Evolutionary conservation across 92 coral and sea anemone genomes (phyloP), one percentile per base, ranked within the genome.

Genomic region (Paramuricea clavata): DNA sequence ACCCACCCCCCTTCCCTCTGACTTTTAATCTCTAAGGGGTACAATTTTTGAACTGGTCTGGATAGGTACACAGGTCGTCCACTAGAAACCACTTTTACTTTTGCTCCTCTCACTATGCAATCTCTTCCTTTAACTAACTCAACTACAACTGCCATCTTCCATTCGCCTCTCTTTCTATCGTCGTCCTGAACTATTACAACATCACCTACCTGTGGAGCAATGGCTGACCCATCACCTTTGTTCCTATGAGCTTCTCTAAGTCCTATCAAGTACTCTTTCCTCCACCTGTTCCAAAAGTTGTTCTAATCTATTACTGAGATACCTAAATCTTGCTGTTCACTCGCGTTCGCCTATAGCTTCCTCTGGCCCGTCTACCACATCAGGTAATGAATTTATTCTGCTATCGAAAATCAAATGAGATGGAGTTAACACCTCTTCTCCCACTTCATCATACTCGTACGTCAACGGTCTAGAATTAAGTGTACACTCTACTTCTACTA

Each of bases 401-500:
- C 77, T 71, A 36, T 50, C 77, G 50, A 35, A 33, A 0, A 71
- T 71, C 30, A 71, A 36, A 31, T 71, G 77, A 2, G 77, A 71
- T 71, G 77, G 77, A 0, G 23, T 71, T 43, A 71, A 71, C 28
- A 39, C 54, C 16, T 43, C 77, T 12, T 33, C 77, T n/a, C 36
- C 77, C 0, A 71, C 49, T 22, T 67, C 74, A n/a, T 67, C 74
- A n/a, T 67, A 67, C 39, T 67, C 21, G 23, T 67, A 67, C 13
- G 47, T 71, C 36, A 71, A 71, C 6, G 77, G 77, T 25, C 77
- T 71, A 33, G 77, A 71, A 25, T 71, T 71, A 39, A 71, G 77
- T 30, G 50, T 71, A 19, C 50, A 35, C 21, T 71, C 77, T 34
- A 33, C 77, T 71, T 62, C 77, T 1, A 36, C 77, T n/a, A 65